Evolutionary conservation across 1,140 invertebrate genomes (phyloP), one percentile per base, ranked within the genome.

Genomic region (Drosophila melanica): DNA sequence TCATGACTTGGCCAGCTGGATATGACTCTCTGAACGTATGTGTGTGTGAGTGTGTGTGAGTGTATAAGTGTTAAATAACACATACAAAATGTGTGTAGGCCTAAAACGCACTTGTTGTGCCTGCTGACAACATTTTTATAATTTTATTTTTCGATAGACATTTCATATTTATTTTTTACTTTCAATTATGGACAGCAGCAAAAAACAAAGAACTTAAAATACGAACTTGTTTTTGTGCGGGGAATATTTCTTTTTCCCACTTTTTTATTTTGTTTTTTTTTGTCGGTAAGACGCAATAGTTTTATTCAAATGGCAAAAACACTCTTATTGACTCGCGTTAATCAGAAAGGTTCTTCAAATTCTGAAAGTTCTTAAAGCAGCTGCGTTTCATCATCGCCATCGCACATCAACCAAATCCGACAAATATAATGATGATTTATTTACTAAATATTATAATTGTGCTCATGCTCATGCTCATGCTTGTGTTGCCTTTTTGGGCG

Each of bases 31-130:
- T 64, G 57, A 44, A 30, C 68, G 2, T 35, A 11, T 64, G 27
- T 39, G 14, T 47, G 35, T 54, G 33, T 27, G 27, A 7, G 27
- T 27, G 23, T 27, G 4, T 6, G 23, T 30, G 37, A 63, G 45
- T 67, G 53, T 54, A 67, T 75, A 84, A 78, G 81, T 89, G 79
- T 87, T 87, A 89, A 87, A 82, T 89, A 87, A 87, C 39, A 73
- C 48, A 79, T 23, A 30, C 18, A 16, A 44, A 41, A 37, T 51
- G 47, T 41, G 41, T 59, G 64, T 64, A 65, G 53, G 72, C 76
- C 82, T 82, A 84, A 87, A 77, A 89, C 72, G 84, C 84, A 89
- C 85, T 87, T 84, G 79, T 79, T 79, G 62, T 74, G 77, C 57
- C 30, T 41, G 44, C 68, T 51, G 33, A 60, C 57, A 55, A 60